Evolutionary conservation across 2,113 vertebrate species (phyloP).

Genomic region (Cavia aperea): DNA sequence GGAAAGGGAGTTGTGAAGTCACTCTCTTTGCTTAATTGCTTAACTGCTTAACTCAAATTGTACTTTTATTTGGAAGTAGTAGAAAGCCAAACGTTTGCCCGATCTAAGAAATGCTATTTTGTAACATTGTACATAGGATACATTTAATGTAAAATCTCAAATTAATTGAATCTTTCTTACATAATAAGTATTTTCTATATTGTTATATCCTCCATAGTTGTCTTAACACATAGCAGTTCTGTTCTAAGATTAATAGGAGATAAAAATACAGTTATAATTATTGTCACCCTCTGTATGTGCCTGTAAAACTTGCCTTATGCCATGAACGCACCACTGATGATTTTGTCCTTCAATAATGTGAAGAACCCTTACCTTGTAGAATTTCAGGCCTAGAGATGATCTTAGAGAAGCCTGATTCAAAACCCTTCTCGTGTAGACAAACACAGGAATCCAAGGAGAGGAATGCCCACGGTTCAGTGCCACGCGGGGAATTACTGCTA

Average conservation of each 20-base stretch:
- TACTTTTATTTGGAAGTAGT: constrained; percentile 4
- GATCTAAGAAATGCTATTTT: background rate
- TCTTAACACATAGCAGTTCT: background rate
- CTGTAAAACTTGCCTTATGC: background rate
- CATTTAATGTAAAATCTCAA: constrained; percentile 7
- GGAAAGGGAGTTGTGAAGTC: background rate
- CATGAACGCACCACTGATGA: background rate
- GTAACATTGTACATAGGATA: background rate
- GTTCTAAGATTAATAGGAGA: constrained; percentile 21
- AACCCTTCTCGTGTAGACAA: background rate
- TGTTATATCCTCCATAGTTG: background rate
- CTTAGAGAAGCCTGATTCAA: background rate
- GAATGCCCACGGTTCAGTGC: fast-evolving
- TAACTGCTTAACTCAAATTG: background rate
- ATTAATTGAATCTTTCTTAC: background rate
- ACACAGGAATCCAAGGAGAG: background rate
- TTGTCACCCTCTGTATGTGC: background rate
- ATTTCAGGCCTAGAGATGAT: background rate
- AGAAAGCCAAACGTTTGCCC: background rate
- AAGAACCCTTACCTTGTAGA: background rate
- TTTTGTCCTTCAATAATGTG: background rate
- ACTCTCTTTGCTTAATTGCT: background rate
- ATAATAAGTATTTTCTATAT: background rate
- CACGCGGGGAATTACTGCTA: background rate
- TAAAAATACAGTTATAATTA: background rate